Conservation (phyloP, 2,888 invertebrate genomes). For the Sisyra nigra region DNA sequence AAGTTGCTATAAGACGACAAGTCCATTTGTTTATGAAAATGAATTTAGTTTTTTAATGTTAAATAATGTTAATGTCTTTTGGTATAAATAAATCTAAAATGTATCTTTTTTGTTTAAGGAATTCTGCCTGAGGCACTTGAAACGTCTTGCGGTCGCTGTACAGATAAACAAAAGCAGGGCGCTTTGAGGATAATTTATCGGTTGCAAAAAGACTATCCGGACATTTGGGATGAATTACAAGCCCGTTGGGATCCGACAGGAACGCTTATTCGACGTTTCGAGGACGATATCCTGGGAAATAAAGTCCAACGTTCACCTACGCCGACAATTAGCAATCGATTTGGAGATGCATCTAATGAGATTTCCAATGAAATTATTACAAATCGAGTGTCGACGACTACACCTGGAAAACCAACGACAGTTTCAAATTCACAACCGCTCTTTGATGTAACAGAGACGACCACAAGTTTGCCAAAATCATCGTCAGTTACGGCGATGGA, state of each 20-base stretch:
- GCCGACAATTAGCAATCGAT: background rate
- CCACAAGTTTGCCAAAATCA: constrained; percentile 8
- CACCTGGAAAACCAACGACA: constrained; percentile 2
- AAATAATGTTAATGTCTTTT: too few relatives aligned
- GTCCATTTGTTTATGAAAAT: too few relatives aligned
- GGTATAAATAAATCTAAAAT: too few relatives aligned
- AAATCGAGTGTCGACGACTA: background rate
- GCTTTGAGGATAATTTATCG: constrained; percentile 48
- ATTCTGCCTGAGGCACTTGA: constrained; percentile 52
- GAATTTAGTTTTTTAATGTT: too few relatives aligned
- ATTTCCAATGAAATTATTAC: background rate
- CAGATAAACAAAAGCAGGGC: constrained; percentile 44
- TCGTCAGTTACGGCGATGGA: constrained; percentile 7
- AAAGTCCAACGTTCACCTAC: background rate
- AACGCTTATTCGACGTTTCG: constrained; percentile 33
- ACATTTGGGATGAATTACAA: constrained; percentile 46
- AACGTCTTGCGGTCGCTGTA: constrained; percentile 48
- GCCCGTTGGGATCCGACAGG: constrained; percentile 55
- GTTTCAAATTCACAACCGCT: background rate
- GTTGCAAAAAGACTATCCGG: constrained; percentile 44
- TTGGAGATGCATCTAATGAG: background rate
- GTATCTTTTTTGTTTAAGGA: constrained; percentile 28
- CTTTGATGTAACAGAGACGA: background rate
- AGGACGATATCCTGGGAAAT: constrained; percentile 15
- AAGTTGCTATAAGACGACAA: too few relatives aligned